Percentiles rank a stretch among this genome's conserved stretches.
Evolutionary conservation across 2,888 invertebrate species (phyloP).

Genomic region (Drosophila longiperda): DNA sequence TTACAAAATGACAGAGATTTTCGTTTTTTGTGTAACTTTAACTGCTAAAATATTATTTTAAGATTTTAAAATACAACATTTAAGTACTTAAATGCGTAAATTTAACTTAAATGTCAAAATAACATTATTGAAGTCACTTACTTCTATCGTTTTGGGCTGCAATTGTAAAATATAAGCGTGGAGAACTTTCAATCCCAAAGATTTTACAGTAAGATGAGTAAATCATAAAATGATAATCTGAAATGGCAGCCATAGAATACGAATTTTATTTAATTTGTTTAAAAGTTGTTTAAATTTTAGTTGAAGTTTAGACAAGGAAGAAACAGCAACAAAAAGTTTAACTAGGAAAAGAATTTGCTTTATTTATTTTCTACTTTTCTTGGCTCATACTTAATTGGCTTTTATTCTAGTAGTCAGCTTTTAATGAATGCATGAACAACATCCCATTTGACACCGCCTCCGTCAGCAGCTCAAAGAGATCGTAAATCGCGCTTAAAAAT

Average conservation of each 20-base stretch:
- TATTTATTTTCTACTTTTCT: not conserved
- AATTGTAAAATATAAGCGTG: conserved; percentile 55
- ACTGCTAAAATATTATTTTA: not conserved
- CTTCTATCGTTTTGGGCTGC: conserved; percentile 16
- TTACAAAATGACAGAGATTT: not conserved
- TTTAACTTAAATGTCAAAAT: not conserved
- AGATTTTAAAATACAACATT: not conserved
- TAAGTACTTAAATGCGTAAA: not conserved
- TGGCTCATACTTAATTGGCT: not conserved
- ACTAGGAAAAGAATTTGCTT: not conserved
- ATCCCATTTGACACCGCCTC: conserved; percentile 11
- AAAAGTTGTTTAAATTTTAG: conserved; percentile 42
- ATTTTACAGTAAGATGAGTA: conserved; percentile 27
- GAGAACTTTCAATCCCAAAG: conserved; percentile 43
- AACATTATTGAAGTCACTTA: not conserved
- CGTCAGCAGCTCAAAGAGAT: not conserved
- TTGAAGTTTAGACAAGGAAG: conserved; percentile 6
- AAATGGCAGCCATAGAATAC: conserved; percentile 21
- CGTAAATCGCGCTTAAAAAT: conserved; percentile 13
- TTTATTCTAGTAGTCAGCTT: not conserved
- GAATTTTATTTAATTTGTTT: conserved; percentile 32
- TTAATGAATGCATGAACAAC: conserved; percentile 7
- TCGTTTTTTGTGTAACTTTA: not conserved
- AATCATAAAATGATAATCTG: conserved; percentile 45
- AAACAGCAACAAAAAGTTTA: conserved; percentile 14